A percentile compares a stretch with the other conserved stretches of the same genome.
phyloP scores from a whole-genome alignment of 2,113 vertebrate species.

The Nothoprocta perdicaria region DNA sequence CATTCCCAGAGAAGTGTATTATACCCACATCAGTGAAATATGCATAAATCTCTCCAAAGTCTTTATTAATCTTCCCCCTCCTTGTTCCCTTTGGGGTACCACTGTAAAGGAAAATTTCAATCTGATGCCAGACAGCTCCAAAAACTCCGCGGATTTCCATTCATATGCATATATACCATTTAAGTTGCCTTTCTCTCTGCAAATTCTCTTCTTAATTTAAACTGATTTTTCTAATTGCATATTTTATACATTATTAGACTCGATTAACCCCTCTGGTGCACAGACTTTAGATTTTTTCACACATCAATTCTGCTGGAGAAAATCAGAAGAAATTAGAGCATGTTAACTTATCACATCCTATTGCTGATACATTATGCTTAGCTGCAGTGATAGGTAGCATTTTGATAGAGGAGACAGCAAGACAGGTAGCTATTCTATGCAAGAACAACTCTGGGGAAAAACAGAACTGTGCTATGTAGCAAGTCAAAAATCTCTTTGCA shows the following conservation, averaged over 20 bases:
- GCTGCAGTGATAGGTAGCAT: neutral
- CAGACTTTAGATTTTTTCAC: conserved; percentile 66
- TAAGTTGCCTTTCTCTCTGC: neutral
- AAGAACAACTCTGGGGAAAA: neutral
- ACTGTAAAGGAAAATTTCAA: neutral
- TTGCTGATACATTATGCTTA: conserved; percentile 49
- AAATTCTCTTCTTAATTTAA: conserved; percentile 40
- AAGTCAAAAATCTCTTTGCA: neutral
- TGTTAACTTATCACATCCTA: conserved; percentile 55
- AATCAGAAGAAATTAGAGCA: conserved; percentile 56
- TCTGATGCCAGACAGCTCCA: neutral
- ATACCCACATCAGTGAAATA: neutral
- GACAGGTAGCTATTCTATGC: neutral
- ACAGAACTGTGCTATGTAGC: neutral
- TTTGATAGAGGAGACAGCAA: neutral
- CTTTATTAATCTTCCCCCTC: neutral
- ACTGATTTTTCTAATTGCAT: conserved; percentile 30
- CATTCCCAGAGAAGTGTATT: neutral
- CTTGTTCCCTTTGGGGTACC: neutral
- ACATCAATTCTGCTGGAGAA: conserved; percentile 72
- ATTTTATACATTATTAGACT: conserved; percentile 49
- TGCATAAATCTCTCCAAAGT: neutral
- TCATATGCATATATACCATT: neutral
- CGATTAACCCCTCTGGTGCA: conserved; percentile 65
- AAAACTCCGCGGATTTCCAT: neutral